Evolutionary conservation across 2,113 vertebrate genomes (phyloP).

Genomic region (Leuciscus idus): DNA sequence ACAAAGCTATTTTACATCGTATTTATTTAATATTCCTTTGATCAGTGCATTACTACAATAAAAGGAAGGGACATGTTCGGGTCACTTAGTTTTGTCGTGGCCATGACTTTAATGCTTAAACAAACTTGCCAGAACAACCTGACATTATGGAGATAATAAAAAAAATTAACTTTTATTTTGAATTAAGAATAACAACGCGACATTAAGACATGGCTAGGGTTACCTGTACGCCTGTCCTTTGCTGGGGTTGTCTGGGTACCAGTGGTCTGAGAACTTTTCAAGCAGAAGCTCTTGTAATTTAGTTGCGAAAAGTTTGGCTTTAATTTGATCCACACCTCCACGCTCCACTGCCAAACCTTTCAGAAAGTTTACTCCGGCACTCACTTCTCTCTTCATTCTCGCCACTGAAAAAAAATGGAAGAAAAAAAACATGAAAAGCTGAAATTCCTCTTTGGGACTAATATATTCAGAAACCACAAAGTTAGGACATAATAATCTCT

Average conservation of each 20-base stretch:
- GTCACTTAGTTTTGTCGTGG: too few species aligned
- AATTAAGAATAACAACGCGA: too few species aligned
- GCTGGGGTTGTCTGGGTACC: conserved; percentile 85
- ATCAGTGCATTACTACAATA: not conserved
- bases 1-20: not conserved
- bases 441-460: not conserved
- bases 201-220: too few species aligned
- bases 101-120: too few species aligned
- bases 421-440: not conserved
- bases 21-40: not conserved
- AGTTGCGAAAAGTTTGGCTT: conserved; percentile 82
- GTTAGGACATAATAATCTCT: not conserved
- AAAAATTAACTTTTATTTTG: too few species aligned
- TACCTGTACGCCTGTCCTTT: conserved; percentile 94
- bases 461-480: not conserved
- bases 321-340: conserved; percentile 76
- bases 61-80: too few species aligned
- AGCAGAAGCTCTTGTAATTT: conserved; percentile 83
- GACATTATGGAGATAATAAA: too few species aligned
- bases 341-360: conserved; percentile 82
- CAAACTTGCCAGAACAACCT: too few species aligned
- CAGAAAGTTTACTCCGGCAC: conserved; percentile 86
- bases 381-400: conserved; percentile 92
- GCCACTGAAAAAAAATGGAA: conserved; percentile 43
- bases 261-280: conserved; percentile 87